phyloP scores from a whole-genome alignment of 2,797 vertebrate species.

The Falco naumanni region DNA sequence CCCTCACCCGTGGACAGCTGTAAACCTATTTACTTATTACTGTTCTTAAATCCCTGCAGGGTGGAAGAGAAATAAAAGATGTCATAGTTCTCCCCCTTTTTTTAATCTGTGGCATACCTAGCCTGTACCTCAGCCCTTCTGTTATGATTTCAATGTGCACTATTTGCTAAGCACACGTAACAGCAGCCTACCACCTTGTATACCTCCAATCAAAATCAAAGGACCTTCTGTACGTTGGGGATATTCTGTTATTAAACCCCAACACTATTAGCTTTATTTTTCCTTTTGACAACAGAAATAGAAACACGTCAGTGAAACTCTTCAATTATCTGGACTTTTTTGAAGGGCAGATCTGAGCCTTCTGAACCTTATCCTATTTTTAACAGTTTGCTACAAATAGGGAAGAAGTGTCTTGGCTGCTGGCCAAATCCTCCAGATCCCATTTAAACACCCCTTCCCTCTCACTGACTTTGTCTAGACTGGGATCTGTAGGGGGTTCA shows the following conservation, averaged over 20 bases:
- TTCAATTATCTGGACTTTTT: conserved; percentile 58
- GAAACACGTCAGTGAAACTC: conserved; percentile 35
- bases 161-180: conserved; percentile 19
- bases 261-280: conserved; percentile 57
- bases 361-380: conserved; percentile 49
- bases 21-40: conserved; percentile 21
- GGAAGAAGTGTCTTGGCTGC: conserved; percentile 6
- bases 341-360: conserved; percentile 48
- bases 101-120: not conserved
- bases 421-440: conserved; percentile 26
- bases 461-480: conserved; percentile 20
- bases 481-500: not conserved
- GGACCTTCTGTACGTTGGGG: conserved; percentile 32
- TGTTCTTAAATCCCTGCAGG: conserved; percentile 42
- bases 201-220: conserved; percentile 62
- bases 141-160: conserved; percentile 12
- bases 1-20: not conserved
- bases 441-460: not conserved
- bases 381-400: conserved; percentile 1
- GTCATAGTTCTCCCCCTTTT: not conserved
- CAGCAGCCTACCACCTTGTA: conserved; percentile 44
- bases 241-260: conserved; percentile 60
- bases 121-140: conserved; percentile 19
- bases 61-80: conserved; percentile 49
- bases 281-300: conserved; percentile 56